phyloP scores from a whole-genome alignment of 2,113 vertebrate genomes.

The Thunnus maccoyii region DNA sequence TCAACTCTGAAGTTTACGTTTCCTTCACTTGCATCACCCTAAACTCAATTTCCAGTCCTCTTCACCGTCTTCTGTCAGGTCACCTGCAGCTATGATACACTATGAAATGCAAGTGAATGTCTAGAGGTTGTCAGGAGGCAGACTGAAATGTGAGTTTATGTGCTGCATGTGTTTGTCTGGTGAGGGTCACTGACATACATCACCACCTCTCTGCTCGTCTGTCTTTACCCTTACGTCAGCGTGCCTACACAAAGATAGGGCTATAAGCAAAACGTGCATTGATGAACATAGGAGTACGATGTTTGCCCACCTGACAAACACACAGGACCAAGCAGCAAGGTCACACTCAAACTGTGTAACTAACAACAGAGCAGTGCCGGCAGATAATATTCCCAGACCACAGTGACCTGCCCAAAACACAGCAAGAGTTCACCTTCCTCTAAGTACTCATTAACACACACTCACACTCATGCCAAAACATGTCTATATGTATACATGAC shows the following conservation, averaged over 20 bases:
- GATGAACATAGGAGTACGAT: slow-evolving; percentile 9
- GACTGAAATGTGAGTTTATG: neutral
- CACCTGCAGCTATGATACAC: neutral
- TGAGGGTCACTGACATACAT: neutral
- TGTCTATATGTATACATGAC: slow-evolving; percentile 11
- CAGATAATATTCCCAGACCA: slow-evolving; percentile 8
- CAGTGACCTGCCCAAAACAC: slow-evolving; percentile 19
- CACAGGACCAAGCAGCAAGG: slow-evolving; percentile 4
- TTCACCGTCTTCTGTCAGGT: neutral
- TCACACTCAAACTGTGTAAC: neutral
- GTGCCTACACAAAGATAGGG: neutral
- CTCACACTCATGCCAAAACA: slow-evolving; percentile 2
- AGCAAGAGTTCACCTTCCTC: slow-evolving; percentile 2
- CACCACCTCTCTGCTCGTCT: neutral
- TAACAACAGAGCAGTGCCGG: slow-evolving; percentile 31
- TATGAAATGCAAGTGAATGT: neutral
- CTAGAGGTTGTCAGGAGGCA: neutral
- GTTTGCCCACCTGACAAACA: slow-evolving; percentile 34
- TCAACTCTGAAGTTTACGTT: slow-evolving; percentile 5
- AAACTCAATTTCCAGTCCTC: neutral
- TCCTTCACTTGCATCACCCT: slow-evolving; percentile 1
- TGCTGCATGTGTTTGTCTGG: slow-evolving; percentile 7
- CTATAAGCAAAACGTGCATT: slow-evolving; percentile 16
- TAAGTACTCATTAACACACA: slow-evolving; percentile 46
- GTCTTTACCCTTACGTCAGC: slow-evolving; percentile 18